phyloP scores from a whole-genome alignment of 2,113 vertebrate species.

The Podocnemis expansa region DNA sequence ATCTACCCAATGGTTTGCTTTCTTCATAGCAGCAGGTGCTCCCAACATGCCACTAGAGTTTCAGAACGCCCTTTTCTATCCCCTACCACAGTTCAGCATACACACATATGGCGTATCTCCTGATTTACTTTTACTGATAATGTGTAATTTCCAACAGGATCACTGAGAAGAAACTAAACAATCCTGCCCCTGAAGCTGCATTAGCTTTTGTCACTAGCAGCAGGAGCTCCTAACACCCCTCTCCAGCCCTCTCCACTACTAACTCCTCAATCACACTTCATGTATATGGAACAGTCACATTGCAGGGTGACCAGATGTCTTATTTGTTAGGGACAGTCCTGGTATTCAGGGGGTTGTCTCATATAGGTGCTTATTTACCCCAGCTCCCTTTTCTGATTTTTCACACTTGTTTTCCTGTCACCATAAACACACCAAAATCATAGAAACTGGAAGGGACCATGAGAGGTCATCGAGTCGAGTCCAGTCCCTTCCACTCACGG shows the following conservation, averaged over 20 bases:
- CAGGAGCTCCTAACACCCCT: constrained; percentile 19
- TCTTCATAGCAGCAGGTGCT: not conserved
- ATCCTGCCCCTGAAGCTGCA: not conserved
- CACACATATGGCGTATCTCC: not conserved
- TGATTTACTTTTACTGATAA: not conserved
- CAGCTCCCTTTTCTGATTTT: too few relatives aligned
- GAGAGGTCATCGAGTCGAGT: too few relatives aligned
- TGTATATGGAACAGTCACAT: not conserved
- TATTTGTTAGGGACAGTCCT: not conserved
- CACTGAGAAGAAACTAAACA: not conserved
- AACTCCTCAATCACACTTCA: not conserved
- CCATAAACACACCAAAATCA: not conserved
- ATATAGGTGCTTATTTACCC: too few relatives aligned
- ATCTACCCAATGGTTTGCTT: accelerated
- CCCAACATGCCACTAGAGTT: not conserved
- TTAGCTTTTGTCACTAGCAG: not conserved
- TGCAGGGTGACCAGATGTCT: too few relatives aligned
- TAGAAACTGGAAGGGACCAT: too few relatives aligned
- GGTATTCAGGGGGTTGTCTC: too few relatives aligned
- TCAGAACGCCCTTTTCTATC: not conserved
- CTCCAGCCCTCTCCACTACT: not conserved
- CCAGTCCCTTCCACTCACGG: too few relatives aligned
- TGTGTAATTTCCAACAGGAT: constrained; percentile 27
- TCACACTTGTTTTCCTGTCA: too few relatives aligned
- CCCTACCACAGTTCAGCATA: not conserved